Evolutionary conservation across 2,888 invertebrate species (phyloP), one percentile per base, ranked within the genome.

Genomic region (Chydorus sphaericus): DNA sequence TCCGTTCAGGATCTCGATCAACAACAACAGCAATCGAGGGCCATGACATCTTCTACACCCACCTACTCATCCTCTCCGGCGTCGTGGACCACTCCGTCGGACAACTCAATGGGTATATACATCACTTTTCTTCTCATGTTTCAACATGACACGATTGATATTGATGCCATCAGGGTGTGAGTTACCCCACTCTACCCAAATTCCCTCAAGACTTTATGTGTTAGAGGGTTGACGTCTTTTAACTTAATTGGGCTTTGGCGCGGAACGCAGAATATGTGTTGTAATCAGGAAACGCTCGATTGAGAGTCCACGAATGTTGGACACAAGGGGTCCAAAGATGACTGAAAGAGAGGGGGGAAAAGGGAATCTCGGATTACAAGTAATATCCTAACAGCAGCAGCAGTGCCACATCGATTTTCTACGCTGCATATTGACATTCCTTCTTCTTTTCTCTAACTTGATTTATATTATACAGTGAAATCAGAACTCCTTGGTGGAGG

Each of bases 1-100:
- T n/a, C n/a, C n/a, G n/a, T n/a, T n/a, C n/a, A n/a, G n/a, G n/a
- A n/a, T n/a, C n/a, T n/a, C n/a, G n/a, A n/a, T n/a, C n/a, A n/a
- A n/a, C 56, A 59, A 55, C 20, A 57, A 58, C 71, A 73, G 44
- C 44, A 44, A 44, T 44, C 44, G 26, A 44, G 44, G 44, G 28
- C 44, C 26, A 44, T 44, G 44, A 44, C 44, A 23, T 44, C 44
- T 44, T 44, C 52, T 10, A 52, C 52, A 26, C 52, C 52, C 18
- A 33, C 52, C 7, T 52, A 52, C 23, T 52, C 52, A 20, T 36
- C 52, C 16, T 33, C 52, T 1, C 36, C 52, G 52, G 36, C 52
- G 31, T 31, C 52, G 31, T 52, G 52, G 52, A 52, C 31, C 37
- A 33, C 36, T 14, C 23, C 52, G 16, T 44, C 44, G 28, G 44